Base-by-base conservation (phyloP, 2,888 invertebrate species). In the Beris morrisii region DNA sequence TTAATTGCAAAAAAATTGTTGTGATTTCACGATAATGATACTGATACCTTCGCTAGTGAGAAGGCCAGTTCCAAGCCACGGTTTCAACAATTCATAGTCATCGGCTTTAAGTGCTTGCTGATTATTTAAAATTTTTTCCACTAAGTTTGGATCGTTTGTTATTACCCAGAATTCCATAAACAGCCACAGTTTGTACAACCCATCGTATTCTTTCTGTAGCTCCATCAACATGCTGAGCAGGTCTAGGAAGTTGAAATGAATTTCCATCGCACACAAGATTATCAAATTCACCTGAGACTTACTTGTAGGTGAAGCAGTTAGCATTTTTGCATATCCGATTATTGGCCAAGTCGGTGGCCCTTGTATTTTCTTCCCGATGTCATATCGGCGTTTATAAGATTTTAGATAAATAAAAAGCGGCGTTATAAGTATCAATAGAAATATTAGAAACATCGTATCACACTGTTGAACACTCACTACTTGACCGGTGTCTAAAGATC, bases 41-140 rank as follows among this genome's bases (percentile, higher is more conserved):
- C n/a, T 38, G 38, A 73, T 32, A 65, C 69, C 67, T 57, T 69
- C 67, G 55, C 67, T 69, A 11, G 63, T 52, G 11, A 70, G 28
- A 5, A 71, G 30, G 15, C 71, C 69, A 53, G 66, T 67, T 38
- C 71, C 71, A 15, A 71, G 67, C 71, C 71, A 71, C 11, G 69
- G 67, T n/a, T 66, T 59, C 5, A 71, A 50, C 48, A 64, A 59
- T 38, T 69, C 57, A 46, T 71, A 69, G 38, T 70, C 67, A 45
- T 55, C 61, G 4, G 70, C 66, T 64, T 71, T 71, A 4, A 52
- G 7, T 9, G 67, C 53, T 7, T 46, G 57, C 28, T 55, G 32
- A 64, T 69, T 44, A 15, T 61, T 69, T 28, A 69, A 38, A 46
- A 67, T 46, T 58, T 53, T 53, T 66, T 69, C 65, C 4, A 48